Evolutionary conservation across 2,888 invertebrate species (phyloP).

Genomic region (Odontothrips loti): DNA sequence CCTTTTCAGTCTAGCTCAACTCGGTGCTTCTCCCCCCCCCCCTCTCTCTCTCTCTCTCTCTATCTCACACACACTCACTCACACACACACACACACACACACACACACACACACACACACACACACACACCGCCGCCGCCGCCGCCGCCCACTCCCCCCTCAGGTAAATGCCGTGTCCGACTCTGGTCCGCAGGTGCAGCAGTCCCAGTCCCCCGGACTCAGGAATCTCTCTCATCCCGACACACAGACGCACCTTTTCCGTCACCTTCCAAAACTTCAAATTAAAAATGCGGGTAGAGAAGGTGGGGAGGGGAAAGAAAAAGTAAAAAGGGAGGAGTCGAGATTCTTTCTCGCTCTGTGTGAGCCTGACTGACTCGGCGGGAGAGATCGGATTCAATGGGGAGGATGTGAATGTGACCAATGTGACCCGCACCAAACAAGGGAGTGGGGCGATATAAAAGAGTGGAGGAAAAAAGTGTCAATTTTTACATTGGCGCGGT

Average conservation of each 20-base stretch:
- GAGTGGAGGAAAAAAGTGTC: slow-evolving; percentile 6
- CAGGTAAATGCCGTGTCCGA: not conserved
- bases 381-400: slow-evolving; percentile 8
- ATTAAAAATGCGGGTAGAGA: slow-evolving; percentile 17
- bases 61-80: not conserved
- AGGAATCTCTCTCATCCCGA: slow-evolving; percentile 1
- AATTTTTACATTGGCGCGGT: slow-evolving; percentile 12
- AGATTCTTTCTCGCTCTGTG: slow-evolving; percentile 15
- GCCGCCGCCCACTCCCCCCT: not conserved
- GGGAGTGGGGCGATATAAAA: not conserved
- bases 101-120: slow-evolving; percentile 1
- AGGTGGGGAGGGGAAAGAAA: not conserved
- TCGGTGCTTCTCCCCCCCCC: not conserved
- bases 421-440: slow-evolving; percentile 8
- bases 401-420: not conserved
- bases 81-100: not conserved
- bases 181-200: not conserved
- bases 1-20: slow-evolving; percentile 7
- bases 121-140: not conserved
- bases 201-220: not conserved
- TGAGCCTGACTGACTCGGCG: slow-evolving; percentile 11
- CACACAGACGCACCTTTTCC: slow-evolving; percentile 17
- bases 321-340: not conserved
- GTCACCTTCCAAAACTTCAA: slow-evolving; percentile 26
- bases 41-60: slow-evolving; percentile 18